These are phyloP conservation scores for Drosophila incognita DNA, from an alignment of 2,888 invertebrate species.

Conservation along the genomic window DNA sequence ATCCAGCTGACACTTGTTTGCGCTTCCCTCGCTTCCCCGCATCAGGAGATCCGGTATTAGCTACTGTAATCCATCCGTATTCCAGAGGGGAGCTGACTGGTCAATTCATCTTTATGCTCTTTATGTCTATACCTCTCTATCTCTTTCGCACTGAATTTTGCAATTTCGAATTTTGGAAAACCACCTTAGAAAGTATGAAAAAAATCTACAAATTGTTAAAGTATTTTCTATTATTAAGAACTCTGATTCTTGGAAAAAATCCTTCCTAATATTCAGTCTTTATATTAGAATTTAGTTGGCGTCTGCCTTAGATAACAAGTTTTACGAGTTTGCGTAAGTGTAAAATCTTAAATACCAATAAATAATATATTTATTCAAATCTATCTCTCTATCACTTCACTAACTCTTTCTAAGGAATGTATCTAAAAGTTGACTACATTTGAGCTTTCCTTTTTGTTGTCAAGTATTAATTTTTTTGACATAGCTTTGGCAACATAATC, in stretches of 20 bases:
- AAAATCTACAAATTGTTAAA: no score
- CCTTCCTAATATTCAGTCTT: no score
- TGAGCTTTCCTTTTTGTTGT: neutral
- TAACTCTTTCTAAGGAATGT: neutral
- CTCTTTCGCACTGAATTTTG: no score
- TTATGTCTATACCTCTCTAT: neutral
- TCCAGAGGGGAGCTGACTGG: neutral
- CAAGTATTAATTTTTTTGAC: neutral
- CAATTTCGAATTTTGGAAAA: no score
- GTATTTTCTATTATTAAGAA: no score
- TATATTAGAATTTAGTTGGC: no score
- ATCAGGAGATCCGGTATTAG: slow-evolving; percentile 10
- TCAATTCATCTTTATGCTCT: neutral
- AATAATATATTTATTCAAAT: neutral
- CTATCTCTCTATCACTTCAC: neutral
- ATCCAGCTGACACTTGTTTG: slow-evolving; percentile 55
- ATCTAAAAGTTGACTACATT: neutral
- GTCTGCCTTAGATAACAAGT: no score
- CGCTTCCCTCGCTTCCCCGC: slow-evolving; percentile 12
- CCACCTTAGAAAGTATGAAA: no score
- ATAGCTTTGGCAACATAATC: slow-evolving; percentile 6
- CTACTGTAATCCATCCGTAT: slow-evolving; percentile 15
- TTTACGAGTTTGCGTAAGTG: no score
- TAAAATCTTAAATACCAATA: no score
- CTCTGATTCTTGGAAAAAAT: no score